Base-by-base conservation (phyloP, 2,888 invertebrate species). In the Xanthostigma xanthostigma region DNA sequence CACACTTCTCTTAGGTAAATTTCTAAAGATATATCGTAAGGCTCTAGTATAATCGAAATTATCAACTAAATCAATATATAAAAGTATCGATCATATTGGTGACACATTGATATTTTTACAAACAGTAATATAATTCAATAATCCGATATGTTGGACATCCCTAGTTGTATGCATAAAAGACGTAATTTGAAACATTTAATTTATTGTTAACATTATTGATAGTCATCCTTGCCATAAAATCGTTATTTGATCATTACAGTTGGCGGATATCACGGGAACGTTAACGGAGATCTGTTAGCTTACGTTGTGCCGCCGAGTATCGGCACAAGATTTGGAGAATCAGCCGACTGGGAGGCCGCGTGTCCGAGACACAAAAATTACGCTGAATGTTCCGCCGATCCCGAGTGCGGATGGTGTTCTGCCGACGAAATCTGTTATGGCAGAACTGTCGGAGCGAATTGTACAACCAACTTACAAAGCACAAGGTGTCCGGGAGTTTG, bases 351-450 rank as follows among this genome's bases (percentile, higher is more conserved):
- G 0, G 88, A 89, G 62, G 76, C 80, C 39, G 77, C 83, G 2
- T 90, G 90, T 57, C 76, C 76, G 12, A 73, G 80, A 35, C 88
- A 89, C 61, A 76, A 76, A 55, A 77, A 79, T 35, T 79, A 86
- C 56, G 79, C 81, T 2, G 86, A 87, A 59, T 92, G 91, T 59
- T 77, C 86, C 0, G 84, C 88, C 0, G 91, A 94, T 68, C 91
- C 92, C 0, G 92, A 92, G 65, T 95, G 94, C 62, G 91, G 92
- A 11, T 93, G 91, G 91, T 94, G 94, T 64, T 87, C 88, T 1
- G 65, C 66, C 64, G 78, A 79, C 74, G 68, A 66, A 49, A 59
- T 62, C 51, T 90, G 90, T 60, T 88, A 88, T 60, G 88, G 88
- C 1, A 76, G 90, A 51, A 88, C 88, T 2, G 79, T 86, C 44